Base-by-base conservation (phyloP, 2,888 invertebrate genomes). In the Caenorhabditis angaria region DNA sequence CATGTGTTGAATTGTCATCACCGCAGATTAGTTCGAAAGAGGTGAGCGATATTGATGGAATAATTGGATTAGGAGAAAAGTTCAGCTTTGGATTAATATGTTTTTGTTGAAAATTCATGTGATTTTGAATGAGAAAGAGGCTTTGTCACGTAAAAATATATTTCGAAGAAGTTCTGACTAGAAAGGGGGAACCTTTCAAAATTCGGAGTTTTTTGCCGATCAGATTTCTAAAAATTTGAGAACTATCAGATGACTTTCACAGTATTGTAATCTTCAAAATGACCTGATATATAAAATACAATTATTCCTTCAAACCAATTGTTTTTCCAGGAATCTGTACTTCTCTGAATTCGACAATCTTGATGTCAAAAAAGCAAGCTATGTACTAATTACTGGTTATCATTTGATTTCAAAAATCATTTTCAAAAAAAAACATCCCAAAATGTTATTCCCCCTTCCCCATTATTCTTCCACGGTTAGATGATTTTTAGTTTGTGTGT, bases 1-100 rank as follows among this genome's bases (percentile, higher is more conserved):
- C 81, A 14, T 81, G 81, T 47, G 70, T 78, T 22, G 81, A 81
- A 51, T 58, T 79, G n/a, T 78, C 77, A 10, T 79, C 79, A 1
- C 75, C 78, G 10, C 79, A 76, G 29, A 71, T 70, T 24, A 66
- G 69, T 48, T 74, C 70, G 0, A 70, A 70, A 69, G 76, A 69
- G 55, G 69, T 71, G 28, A n/a, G n/a, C n/a, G n/a, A n/a, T n/a
- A n/a, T n/a, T n/a, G n/a, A n/a, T n/a, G n/a, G n/a, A n/a, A n/a
- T n/a, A n/a, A n/a, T n/a, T n/a, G n/a, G n/a, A n/a, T n/a, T n/a
- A n/a, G n/a, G n/a, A n/a, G n/a, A n/a, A n/a, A n/a, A n/a, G n/a
- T n/a, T n/a, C n/a, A n/a, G n/a, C n/a, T n/a, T n/a, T n/a, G n/a
- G n/a, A n/a, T n/a, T n/a, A n/a, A n/a, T n/a, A n/a, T n/a, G n/a